These are phyloP conservation scores for Rhinopomastus cyanomelas DNA, from an alignment of 2,113 vertebrate genomes.

Conservation along the genomic window DNA sequence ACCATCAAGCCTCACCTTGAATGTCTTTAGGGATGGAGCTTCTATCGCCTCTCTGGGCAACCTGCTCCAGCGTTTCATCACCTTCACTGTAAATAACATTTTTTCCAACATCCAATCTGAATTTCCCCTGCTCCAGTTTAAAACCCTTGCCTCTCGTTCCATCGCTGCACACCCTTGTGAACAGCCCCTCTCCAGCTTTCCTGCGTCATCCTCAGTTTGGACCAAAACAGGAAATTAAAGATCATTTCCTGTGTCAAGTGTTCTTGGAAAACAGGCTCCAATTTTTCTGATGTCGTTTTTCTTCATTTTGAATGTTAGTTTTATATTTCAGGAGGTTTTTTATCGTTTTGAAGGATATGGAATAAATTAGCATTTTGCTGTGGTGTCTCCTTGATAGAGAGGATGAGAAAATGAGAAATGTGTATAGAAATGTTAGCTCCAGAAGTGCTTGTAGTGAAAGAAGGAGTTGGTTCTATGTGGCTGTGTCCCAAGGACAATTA, in stretches of 20 bases:
- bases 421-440: neutral
- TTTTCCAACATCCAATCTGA: no score
- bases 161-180: no score
- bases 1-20: no score
- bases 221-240: neutral
- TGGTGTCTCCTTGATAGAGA: neutral
- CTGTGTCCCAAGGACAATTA: neutral
- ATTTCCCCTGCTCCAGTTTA: no score
- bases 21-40: no score
- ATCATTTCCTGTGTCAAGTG: no score
- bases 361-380: neutral
- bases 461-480: neutral
- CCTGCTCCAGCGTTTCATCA: no score
- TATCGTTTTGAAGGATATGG: neutral
- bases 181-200: no score
- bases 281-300: neutral
- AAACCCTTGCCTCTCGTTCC: no score
- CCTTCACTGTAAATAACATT: no score
- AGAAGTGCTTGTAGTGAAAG: neutral
- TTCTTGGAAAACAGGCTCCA: neutral
- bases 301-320: fast-evolving
- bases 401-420: neutral
- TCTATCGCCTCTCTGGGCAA: no score
- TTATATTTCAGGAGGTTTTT: neutral
- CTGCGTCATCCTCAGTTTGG: neutral